phyloP scores from a whole-genome alignment of 2,113 vertebrate genomes.

The Synchiropus splendidus region DNA sequence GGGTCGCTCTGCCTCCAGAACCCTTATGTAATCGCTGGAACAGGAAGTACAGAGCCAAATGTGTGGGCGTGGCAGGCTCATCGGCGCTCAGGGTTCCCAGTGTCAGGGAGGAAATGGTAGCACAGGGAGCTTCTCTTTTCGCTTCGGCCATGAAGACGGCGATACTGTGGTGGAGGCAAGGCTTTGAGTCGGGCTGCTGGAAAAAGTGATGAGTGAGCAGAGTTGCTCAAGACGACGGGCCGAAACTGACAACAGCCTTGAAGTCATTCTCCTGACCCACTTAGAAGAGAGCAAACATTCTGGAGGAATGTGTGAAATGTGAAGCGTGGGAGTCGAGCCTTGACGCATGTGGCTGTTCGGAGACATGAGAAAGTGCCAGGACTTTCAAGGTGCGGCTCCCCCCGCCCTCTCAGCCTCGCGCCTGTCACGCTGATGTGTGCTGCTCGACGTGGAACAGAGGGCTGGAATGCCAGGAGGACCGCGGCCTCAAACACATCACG shows the following conservation, averaged over 20 bases:
- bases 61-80: conserved; percentile 36
- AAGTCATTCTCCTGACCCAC: conserved; percentile 38
- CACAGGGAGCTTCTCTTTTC: conserved; percentile 46
- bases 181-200: no score
- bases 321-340: conserved; percentile 53
- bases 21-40: conserved; percentile 49
- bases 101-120: conserved; percentile 60
- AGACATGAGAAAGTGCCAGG: conserved; percentile 44
- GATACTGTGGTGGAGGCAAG: conserved; percentile 30
- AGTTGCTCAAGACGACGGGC: conserved; percentile 30
- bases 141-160: conserved; percentile 44
- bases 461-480: no score
- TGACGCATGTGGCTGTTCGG: conserved; percentile 49
- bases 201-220: conserved; percentile 53
- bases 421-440: conserved; percentile 36
- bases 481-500: conserved; percentile 7
- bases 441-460: conserved; percentile 10
- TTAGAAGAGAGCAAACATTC: conserved; percentile 46
- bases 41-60: conserved; percentile 55
- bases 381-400: conserved; percentile 54
- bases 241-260: conserved; percentile 8
- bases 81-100: conserved; percentile 46
- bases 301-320: conserved; percentile 62
- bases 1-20: conserved; percentile 38
- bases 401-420: conserved; percentile 22